Conservation (phyloP, 2,888 invertebrate genomes). For the Gastrophysa polygoni region DNA sequence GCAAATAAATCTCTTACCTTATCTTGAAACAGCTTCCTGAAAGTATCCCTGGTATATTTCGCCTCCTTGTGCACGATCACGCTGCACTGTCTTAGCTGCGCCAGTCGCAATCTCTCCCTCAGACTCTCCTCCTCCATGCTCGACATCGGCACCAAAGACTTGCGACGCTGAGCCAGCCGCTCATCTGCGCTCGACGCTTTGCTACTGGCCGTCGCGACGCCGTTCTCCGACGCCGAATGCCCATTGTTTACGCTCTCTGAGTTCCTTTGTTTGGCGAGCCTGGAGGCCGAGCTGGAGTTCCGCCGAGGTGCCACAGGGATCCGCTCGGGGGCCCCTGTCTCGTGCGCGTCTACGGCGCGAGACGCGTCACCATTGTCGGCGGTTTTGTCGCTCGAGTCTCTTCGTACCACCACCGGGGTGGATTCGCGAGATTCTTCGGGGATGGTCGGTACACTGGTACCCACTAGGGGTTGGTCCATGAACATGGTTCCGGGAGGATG, state of each 20-base stretch:
- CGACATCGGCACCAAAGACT: slow-evolving; percentile 60
- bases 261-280: slow-evolving; percentile 26
- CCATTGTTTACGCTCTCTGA: slow-evolving; percentile 27
- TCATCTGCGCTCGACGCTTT: slow-evolving; percentile 41
- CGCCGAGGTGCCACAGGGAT: slow-evolving; percentile 26
- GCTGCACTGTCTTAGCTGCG: slow-evolving; percentile 69
- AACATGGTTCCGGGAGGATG: slow-evolving; percentile 18
- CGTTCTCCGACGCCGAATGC: slow-evolving; percentile 20
- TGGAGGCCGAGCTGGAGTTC: slow-evolving; percentile 17
- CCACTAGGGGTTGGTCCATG: slow-evolving; percentile 22
- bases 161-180: slow-evolving; percentile 44
- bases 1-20: slow-evolving; percentile 62
- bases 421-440: slow-evolving; percentile 10
- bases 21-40: slow-evolving; percentile 70
- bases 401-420: slow-evolving; percentile 10
- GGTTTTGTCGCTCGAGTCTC: slow-evolving; percentile 8
- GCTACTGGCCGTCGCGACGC: slow-evolving; percentile 39
- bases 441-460: slow-evolving; percentile 22
- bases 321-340: slow-evolving; percentile 4
- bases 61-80: slow-evolving; percentile 69
- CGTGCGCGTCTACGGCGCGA: background rate
- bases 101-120: slow-evolving; percentile 65
- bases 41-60: slow-evolving; percentile 67
- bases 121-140: slow-evolving; percentile 75
- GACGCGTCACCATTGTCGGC: background rate